These are phyloP conservation scores for Atrichornis clamosus DNA, from an alignment of 2,113 vertebrate genomes.

Conservation along the genomic window DNA sequence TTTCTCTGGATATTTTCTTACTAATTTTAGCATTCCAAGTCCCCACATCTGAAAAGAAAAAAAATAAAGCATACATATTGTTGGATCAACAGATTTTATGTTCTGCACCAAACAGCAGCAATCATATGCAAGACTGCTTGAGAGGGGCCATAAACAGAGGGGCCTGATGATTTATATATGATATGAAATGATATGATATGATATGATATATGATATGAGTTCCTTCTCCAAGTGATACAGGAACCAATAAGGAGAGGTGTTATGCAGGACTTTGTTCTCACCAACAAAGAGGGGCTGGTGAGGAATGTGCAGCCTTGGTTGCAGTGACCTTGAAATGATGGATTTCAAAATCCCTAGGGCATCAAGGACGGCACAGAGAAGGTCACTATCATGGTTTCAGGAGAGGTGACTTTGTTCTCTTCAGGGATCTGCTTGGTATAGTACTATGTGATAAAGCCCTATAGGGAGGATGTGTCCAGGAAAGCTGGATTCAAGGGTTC, in stretches of 20 bases:
- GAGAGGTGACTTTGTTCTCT: neutral
- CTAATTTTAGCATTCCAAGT: neutral
- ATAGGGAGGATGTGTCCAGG: neutral
- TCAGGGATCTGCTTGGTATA: neutral
- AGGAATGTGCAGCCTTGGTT: neutral
- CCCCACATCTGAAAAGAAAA: neutral
- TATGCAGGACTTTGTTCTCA: neutral
- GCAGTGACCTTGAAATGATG: neutral
- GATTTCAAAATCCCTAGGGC: neutral
- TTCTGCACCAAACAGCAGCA: neutral
- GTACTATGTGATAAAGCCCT: neutral
- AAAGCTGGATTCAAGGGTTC: neutral
- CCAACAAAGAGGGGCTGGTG: neutral
- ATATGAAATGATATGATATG: neutral
- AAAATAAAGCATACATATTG: fast-evolving
- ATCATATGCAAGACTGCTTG: neutral
- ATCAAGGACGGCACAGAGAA: neutral
- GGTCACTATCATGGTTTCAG: neutral
- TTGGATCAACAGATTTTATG: neutral
- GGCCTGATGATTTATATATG: neutral
- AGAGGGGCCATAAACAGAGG: fast-evolving
- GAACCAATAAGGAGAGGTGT: neutral
- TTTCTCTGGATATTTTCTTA: neutral
- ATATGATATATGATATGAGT: neutral
- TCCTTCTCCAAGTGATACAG: neutral